A percentile compares a stretch with the other conserved stretches of the same genome.
phyloP scores from a whole-genome alignment of 2,888 invertebrate species.

The Andrena bicolor region DNA sequence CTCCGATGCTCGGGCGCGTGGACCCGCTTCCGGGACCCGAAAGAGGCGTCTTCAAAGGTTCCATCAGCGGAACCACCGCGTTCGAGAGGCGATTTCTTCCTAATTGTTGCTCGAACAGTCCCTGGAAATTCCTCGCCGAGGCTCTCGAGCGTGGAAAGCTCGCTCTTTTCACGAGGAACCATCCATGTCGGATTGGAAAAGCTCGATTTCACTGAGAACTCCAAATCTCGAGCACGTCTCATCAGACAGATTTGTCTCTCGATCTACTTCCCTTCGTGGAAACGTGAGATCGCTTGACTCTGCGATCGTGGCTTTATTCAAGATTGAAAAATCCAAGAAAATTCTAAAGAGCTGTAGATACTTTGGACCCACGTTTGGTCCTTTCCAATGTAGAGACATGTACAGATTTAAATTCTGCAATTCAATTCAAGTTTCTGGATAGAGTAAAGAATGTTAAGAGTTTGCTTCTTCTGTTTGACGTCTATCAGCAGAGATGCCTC shows the following conservation, averaged over 20 bases:
- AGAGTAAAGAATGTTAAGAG: no score
- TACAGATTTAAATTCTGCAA: no score
- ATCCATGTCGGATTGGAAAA: background rate
- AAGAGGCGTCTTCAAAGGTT: slow-evolving; percentile 2
- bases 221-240: background rate
- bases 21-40: slow-evolving; percentile 29
- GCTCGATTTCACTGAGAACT: background rate
- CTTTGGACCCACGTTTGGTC: no score
- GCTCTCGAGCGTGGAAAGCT: slow-evolving; percentile 8
- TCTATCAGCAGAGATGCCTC: no score
- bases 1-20: background rate
- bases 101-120: slow-evolving; percentile 36
- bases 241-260: background rate
- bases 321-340: no score
- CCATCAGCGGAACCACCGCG: slow-evolving; percentile 17
- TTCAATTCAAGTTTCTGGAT: no score
- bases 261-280: background rate
- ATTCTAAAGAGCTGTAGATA: no score
- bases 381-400: no score
- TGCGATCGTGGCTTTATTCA: no score
- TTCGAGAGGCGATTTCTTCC: slow-evolving; percentile 28
- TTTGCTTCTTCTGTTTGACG: no score
- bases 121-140: slow-evolving; percentile 1
- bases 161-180: slow-evolving; percentile 15
- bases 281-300: no score